Conservation (phyloP, 2,888 invertebrate genomes). For the Nomada fabriciana region DNA sequence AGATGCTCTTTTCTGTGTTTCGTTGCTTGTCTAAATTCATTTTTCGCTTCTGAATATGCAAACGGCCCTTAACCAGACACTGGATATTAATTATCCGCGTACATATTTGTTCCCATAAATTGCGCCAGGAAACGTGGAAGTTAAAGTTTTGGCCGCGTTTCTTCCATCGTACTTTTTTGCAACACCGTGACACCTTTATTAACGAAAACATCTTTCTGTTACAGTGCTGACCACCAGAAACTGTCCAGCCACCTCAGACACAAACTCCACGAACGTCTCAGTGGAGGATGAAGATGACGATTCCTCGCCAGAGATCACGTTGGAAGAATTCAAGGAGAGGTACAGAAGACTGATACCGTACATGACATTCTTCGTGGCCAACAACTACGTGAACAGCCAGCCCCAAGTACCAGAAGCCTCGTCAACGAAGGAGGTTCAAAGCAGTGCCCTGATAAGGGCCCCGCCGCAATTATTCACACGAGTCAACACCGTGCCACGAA, state of each 20-base stretch:
- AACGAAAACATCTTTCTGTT: slow-evolving; percentile 51
- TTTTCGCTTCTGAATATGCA: not conserved
- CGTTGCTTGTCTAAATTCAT: too few species aligned
- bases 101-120: too few species aligned
- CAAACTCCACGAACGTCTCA: slow-evolving; percentile 65
- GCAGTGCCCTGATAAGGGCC: slow-evolving; percentile 15
- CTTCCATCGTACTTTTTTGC: not conserved
- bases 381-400: slow-evolving; percentile 86
- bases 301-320: slow-evolving; percentile 74
- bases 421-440: slow-evolving; percentile 33
- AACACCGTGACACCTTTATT: not conserved
- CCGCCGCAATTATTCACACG: slow-evolving; percentile 26
- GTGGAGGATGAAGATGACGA: slow-evolving; percentile 67
- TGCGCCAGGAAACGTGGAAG: too few species aligned
- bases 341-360: slow-evolving; percentile 92
- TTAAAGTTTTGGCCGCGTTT: not conserved
- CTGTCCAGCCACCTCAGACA: slow-evolving; percentile 41
- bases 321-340: slow-evolving; percentile 87
- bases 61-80: not conserved
- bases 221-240: slow-evolving; percentile 70
- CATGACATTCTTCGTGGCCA: slow-evolving; percentile 91
- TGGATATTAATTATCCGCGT: too few species aligned
- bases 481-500: slow-evolving; percentile 36
- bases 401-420: slow-evolving; percentile 22
- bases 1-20: not conserved